Evolutionary conservation across 2,113 vertebrate species (phyloP), one percentile per base, ranked within the genome.

Genomic region (Todiramphus saurophagus): DNA sequence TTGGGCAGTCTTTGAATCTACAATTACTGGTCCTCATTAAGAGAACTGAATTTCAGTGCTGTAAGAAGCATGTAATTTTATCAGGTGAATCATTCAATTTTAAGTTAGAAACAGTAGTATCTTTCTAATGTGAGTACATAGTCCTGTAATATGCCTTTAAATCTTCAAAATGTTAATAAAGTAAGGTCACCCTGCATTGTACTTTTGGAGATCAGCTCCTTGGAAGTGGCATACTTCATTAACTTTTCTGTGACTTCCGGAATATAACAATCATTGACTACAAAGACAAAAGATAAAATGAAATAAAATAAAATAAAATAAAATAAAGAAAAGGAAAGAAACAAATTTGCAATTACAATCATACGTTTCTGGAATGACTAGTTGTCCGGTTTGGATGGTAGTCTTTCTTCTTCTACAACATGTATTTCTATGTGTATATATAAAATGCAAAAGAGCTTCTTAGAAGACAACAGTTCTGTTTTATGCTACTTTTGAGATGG

Each of bases 1-100:
- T 95, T 94, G 80, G 66, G 92, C 89, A 96, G 94, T 77, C 86
- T 96, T 85, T 92, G 96, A 94, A 96, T 94, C 90, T 79, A 69
- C 48, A 84, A 91, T 90, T 94, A 82, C 92, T 93, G 69, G 66
- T 87, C 55, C 83, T 92, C 62, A 76, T 94, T 96, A 96, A 41
- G 66, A 89, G 69, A 82, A 79, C 80, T 69, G 86, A 66, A 44
- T 89, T 92, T 68, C 77, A 87, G 41, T 59, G 70, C 77, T 51
- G 8, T 27, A 39, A 87, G 93, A 96, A 70, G 33, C 83, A 60
- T 51, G 44, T 56, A 68, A 48, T 82, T 69, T 89, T 46, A 84
- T 89, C 92, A 89, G 96, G 64, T 92, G 83, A 78, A 95, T 90
- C 17, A 21, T 62, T 79, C 0, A 0, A 75, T 84, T 96, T 92